These are phyloP conservation scores for Spongilla lacustris DNA, from an alignment of 37 sponge, comb jelly and placozoan species.

Conservation along the genomic window DNA sequence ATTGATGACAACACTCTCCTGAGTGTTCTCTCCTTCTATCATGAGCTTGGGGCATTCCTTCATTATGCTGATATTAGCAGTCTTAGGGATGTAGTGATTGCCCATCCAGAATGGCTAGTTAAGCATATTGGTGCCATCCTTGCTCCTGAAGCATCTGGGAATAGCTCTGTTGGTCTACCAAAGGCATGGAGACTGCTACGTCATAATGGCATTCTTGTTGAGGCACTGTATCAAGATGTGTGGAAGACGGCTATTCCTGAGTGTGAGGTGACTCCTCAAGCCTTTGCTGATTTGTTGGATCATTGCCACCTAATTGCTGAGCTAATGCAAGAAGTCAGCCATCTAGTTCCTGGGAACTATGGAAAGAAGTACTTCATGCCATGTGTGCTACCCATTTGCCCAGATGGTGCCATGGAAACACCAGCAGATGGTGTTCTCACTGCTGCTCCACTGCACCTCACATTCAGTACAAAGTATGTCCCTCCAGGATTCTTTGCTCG, in stretches of 20 bases:
- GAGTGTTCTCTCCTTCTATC: slow-evolving; percentile 60
- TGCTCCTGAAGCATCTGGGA: slow-evolving; percentile 11
- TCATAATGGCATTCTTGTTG: neutral
- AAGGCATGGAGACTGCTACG: neutral
- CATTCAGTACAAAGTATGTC: slow-evolving; percentile 7
- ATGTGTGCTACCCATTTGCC: neutral
- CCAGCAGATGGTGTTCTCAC: neutral
- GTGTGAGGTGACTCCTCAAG: neutral
- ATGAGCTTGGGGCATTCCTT: slow-evolving; percentile 59
- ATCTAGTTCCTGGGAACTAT: neutral
- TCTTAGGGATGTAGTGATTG: slow-evolving; percentile 19
- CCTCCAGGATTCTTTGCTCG: slow-evolving; percentile 17
- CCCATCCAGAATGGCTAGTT: slow-evolving; percentile 60
- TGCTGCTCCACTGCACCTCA: slow-evolving; percentile 3
- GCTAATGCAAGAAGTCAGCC: neutral
- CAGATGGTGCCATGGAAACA: neutral
- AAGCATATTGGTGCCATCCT: slow-evolving; percentile 34
- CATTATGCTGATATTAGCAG: slow-evolving; percentile 40
- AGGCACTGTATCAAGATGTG: neutral
- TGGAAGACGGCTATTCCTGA: neutral
- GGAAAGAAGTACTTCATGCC: slow-evolving; percentile 4
- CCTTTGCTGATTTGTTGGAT: neutral
- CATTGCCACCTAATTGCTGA: neutral
- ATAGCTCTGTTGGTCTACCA: neutral
- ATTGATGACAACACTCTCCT: slow-evolving; percentile 25